Evolutionary conservation across 2,113 vertebrate genomes (phyloP), one percentile per base, ranked within the genome.

Genomic region (Ameiurus melas): DNA sequence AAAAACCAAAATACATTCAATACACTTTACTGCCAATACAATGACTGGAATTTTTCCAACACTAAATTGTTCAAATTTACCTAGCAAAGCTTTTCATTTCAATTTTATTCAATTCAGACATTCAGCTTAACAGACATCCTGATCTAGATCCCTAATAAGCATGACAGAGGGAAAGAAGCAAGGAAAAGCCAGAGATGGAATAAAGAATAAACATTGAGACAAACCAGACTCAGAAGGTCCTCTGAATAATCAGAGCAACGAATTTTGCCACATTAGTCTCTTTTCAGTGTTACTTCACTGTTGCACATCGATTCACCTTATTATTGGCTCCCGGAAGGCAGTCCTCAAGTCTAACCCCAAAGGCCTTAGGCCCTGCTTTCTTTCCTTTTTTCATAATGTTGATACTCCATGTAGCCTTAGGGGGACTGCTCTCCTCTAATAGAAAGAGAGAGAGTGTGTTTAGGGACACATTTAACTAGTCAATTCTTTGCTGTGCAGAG

Each of bases 381-480:
- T 97, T 99, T 71, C 95, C 95, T 92, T 98, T 99, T 94, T 98
- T 99, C 96, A 98, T 99, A 90, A 99, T 96, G 90, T 97, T 97
- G 92, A 99, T 99, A 87, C 97, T 96, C 98, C 98, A 99, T 0
- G 96, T 93, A 1, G 95, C 90, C 94, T 96, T 99, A 16, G 96
- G 94, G 78, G 94, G 93, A 86, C 92, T 87, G 91, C 93, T 93
- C 19, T 98, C 97, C 92, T 98, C 97, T 97, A 92, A 57, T 16
- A 25, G 14, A 64, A 83, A 7, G 17, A 64, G n/a, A 75, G 2
- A 89, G 36, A 89, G 17, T 36, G 33, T 27, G 10, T 22, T 66
- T 85, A 71, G 17, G 17, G 30, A 85, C 43, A 55, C 5, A 55
- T 33, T 82, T 62, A 20, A 33, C 14, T 62, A 30, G 36, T 68